A percentile compares a stretch with the other conserved stretches of the same genome.
Evolutionary conservation across 2,888 invertebrate genomes (phyloP).

Genomic region (Tuberolachnus salignus): DNA sequence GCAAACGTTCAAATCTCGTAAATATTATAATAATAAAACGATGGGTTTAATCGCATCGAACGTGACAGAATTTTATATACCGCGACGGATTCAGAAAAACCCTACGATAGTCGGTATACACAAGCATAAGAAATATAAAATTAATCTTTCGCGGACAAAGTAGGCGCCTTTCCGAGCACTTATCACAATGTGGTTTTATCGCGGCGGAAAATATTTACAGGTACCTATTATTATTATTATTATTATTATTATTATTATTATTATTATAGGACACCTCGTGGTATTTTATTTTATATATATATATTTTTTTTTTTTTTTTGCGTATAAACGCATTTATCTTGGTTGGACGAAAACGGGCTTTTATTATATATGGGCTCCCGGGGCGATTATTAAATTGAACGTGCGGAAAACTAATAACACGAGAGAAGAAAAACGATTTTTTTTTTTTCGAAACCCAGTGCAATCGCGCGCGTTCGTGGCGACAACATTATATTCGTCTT

Average conservation of each 20-base stretch:
- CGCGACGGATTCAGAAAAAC: too few relatives aligned
- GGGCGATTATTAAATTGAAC: slow-evolving; percentile 53
- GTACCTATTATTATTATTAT: background rate
- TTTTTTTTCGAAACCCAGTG: background rate
- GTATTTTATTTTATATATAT: background rate
- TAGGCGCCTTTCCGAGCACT: too few relatives aligned
- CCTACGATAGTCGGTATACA: too few relatives aligned
- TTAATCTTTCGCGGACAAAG: too few relatives aligned
- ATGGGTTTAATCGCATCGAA: too few relatives aligned
- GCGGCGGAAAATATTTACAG: slow-evolving; percentile 3
- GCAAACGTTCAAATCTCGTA: too few relatives aligned
- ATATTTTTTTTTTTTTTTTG: slow-evolving; percentile 18
- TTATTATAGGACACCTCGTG: background rate
- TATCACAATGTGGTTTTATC: too few relatives aligned
- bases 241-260: too few relatives aligned
- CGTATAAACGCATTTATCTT: slow-evolving; percentile 51
- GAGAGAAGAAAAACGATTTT: slow-evolving; percentile 34
- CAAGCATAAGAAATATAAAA: too few relatives aligned
- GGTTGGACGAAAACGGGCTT: slow-evolving; percentile 38
- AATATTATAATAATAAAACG: too few relatives aligned
- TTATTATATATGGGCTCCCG: slow-evolving; percentile 5
- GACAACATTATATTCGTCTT: background rate
- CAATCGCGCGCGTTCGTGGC: background rate
- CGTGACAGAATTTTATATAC: too few relatives aligned
- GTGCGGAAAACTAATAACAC: slow-evolving; percentile 36